A percentile compares a stretch with the other conserved stretches of the same genome.
Conservation (phyloP, 1,140 invertebrate genomes). For the Meloidogyne floridensis region DNA sequence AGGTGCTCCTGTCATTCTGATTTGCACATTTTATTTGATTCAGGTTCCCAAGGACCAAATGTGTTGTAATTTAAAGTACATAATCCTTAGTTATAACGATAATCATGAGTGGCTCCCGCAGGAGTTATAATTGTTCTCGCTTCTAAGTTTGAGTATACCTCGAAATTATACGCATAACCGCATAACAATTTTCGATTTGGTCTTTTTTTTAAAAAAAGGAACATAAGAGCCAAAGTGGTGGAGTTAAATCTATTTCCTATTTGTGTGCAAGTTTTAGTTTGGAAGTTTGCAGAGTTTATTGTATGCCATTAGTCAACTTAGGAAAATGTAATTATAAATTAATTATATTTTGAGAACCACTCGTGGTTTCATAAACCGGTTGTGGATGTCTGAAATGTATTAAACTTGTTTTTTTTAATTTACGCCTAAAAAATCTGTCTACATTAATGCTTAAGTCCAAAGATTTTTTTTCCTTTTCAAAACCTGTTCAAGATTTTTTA, state of each 20-base stretch:
- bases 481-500: no score
- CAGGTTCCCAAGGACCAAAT: background rate
- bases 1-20: background rate
- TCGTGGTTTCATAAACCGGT: no score
- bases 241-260: constrained; percentile 1
- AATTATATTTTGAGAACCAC: no score
- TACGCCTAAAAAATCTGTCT: no score
- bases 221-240: background rate
- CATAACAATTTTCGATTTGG: background rate
- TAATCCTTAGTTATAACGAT: background rate
- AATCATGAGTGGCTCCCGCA: background rate
- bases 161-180: background rate
- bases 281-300: background rate
- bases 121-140: background rate
- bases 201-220: background rate
- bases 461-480: no score
- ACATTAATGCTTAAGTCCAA: no score
- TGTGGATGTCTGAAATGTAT: no score
- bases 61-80: background rate
- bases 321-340: no score
- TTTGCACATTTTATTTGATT: background rate
- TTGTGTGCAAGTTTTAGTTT: background rate
- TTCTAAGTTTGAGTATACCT: background rate
- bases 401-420: no score
- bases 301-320: background rate